These are phyloP conservation scores for Leptinotarsa undecemlineata DNA, from an alignment of 1,140 invertebrate species.

Conservation along the genomic window DNA sequence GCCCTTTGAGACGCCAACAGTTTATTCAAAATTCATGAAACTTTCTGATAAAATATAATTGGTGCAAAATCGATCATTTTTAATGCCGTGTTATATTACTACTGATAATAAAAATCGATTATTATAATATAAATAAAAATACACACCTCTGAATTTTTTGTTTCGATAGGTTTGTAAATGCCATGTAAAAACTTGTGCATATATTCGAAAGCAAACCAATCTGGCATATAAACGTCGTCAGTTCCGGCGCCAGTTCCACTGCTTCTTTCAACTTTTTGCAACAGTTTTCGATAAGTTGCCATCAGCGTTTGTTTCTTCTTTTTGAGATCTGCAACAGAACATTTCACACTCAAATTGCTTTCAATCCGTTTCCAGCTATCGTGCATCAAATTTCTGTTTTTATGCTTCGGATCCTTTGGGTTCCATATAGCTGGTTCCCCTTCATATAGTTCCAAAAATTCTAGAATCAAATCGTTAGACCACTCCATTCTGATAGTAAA, in stretches of 20 bases:
- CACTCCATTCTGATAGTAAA: too few relatives aligned
- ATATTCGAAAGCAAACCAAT: constrained; percentile 21
- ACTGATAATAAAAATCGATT: too few relatives aligned
- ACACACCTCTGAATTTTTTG: constrained; percentile 9
- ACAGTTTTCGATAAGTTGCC: not conserved
- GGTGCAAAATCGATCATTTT: too few relatives aligned
- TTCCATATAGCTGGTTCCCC: constrained; percentile 30
- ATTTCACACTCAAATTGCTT: not conserved
- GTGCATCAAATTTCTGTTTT: constrained; percentile 28
- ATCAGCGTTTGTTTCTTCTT: constrained; percentile 15
- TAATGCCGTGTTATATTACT: too few relatives aligned
- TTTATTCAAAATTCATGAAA: constrained; percentile 16
- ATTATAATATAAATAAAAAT: not conserved
- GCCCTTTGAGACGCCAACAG: too few relatives aligned
- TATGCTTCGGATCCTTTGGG: constrained; percentile 21
- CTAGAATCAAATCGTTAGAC: too few relatives aligned
- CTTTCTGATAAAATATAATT: not conserved
- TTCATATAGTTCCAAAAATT: constrained; percentile 33
- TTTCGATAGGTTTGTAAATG: not conserved
- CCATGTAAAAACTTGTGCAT: constrained; percentile 19
- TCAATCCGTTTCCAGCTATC: constrained; percentile 33
- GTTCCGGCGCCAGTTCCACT: not conserved
- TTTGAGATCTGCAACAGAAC: not conserved
- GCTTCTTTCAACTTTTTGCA: not conserved
- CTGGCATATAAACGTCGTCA: constrained; percentile 4